These are phyloP conservation scores for Tautogolabrus adspersus DNA, from an alignment of 2,113 vertebrate genomes.

Conservation along the genomic window DNA sequence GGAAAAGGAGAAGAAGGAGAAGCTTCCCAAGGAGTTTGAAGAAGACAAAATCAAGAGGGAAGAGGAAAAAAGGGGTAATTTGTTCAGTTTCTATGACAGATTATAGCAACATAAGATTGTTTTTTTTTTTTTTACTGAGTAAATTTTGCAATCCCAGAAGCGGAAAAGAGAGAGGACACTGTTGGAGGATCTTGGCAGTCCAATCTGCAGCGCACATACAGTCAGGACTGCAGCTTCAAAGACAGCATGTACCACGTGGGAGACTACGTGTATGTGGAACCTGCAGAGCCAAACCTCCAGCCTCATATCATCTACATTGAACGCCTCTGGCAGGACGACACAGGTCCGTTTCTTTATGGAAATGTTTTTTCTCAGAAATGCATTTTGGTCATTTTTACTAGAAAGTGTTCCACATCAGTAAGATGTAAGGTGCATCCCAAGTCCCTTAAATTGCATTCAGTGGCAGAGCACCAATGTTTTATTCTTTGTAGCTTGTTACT, in stretches of 20 bases:
- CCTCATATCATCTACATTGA: slow-evolving; percentile 99
- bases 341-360: slow-evolving; percentile 84
- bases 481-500: too few species aligned
- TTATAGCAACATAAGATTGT: neutral
- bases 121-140: neutral
- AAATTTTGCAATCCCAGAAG: slow-evolving; percentile 85
- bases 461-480: too few species aligned
- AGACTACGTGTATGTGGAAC: slow-evolving; percentile 98
- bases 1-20: slow-evolving; percentile 98
- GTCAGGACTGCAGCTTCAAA: slow-evolving; percentile 99
- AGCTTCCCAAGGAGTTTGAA: slow-evolving; percentile 96
- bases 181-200: slow-evolving; percentile 88
- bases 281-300: slow-evolving; percentile 92
- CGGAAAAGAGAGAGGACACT: slow-evolving; percentile 95
- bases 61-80: slow-evolving; percentile 95
- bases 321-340: slow-evolving; percentile 95
- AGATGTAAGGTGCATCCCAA: too few species aligned
- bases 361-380: slow-evolving; percentile 7
- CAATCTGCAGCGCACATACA: slow-evolving; percentile 92
- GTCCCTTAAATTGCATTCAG: neutral
- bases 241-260: slow-evolving; percentile 98
- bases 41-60: slow-evolving; percentile 98
- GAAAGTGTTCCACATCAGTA: too few species aligned
- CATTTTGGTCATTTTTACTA: neutral
- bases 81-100: slow-evolving; percentile 5